Base-by-base conservation (phyloP, 2,888 invertebrate genomes). In the Apomyelois bistriatella region DNA sequence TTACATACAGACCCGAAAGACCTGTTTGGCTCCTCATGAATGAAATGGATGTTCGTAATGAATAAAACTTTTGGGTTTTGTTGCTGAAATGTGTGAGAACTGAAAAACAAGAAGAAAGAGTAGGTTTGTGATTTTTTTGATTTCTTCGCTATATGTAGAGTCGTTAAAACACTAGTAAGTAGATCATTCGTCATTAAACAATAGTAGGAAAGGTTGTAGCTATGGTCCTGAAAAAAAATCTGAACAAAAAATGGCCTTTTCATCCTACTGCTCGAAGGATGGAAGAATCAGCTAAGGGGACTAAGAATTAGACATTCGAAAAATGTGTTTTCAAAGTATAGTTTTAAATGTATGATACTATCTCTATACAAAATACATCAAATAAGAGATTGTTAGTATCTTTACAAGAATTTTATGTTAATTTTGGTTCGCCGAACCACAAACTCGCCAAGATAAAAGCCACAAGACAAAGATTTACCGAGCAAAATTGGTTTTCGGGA, bases 341-440 rank as follows among this genome's bases (percentile, higher is more conserved):
- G 2, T 22, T 22, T 22, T 22, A 22, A 22, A 3, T 22, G 3
- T 22, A 5, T 22, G 22, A 22, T 22, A 5, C 5, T 3, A 22
- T 3, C 3, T 22, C 22, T 3, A 22, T 22, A 42, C 38, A 46
- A 57, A 38, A 38, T 43, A 43, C 42, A 42, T 48, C 22, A 53
- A 35, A 46, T 53, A 52, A 7, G 48, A 13, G 12, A 15, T 43
- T 43, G 49, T 43, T 68, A 69, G 72, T 71, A 75, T 75, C 73
- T 74, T 73, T 72, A 79, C 78, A 72, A 68, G 55, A 60, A 70
- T 62, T 75, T 76, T 74, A 80, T 79, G 79, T 53, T 72, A 78
- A 82, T 81, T 74, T 65, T 9, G 15, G 30, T 9, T 41, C 60
- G 60, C 63, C 49, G 58, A 58, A 59, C 58, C 54, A 59, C 60